phyloP scores from a whole-genome alignment of 2,797 vertebrate genomes.

The Danio jaintianensis region DNA sequence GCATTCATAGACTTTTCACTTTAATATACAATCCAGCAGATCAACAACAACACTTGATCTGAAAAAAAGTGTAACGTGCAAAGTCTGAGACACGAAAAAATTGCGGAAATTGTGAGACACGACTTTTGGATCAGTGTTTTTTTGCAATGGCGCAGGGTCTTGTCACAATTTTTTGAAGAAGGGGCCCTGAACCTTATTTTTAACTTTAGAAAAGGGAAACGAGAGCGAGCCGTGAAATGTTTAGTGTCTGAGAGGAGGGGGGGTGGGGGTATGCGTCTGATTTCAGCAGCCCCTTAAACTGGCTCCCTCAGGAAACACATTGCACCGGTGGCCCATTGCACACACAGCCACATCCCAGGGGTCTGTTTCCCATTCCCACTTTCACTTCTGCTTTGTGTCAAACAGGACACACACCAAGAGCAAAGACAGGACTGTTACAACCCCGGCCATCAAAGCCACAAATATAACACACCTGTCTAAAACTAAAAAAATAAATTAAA shows the following conservation, averaged over 20 bases:
- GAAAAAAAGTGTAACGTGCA: background rate
- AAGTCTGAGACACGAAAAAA: background rate
- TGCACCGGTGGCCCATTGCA: constrained; percentile 55
- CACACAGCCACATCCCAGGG: constrained; percentile 51
- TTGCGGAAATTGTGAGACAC: background rate
- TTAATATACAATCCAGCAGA: too few relatives aligned
- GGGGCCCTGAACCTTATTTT: constrained; percentile 35
- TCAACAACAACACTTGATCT: too few relatives aligned
- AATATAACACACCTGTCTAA: constrained; percentile 30
- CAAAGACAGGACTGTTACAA: constrained; percentile 43
- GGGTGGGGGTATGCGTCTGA: constrained; percentile 37
- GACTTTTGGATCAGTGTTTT: background rate
- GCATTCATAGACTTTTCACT: too few relatives aligned
- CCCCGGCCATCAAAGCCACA: constrained; percentile 40
- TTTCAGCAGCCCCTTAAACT: constrained; percentile 51
- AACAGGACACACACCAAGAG: constrained; percentile 27
- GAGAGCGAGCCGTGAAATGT: constrained; percentile 39
- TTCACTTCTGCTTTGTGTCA: constrained; percentile 62
- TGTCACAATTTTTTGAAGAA: constrained; percentile 33
- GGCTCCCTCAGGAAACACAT: constrained; percentile 76
- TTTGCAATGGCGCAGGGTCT: constrained; percentile 34
- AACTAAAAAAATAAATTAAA: too few relatives aligned
- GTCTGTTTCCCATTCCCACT: constrained; percentile 64
- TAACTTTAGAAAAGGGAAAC: constrained; percentile 55
- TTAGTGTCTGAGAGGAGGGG: background rate